Evolutionary conservation across 2,113 vertebrate species (phyloP).

Genomic region (Dasyprocta punctata): DNA sequence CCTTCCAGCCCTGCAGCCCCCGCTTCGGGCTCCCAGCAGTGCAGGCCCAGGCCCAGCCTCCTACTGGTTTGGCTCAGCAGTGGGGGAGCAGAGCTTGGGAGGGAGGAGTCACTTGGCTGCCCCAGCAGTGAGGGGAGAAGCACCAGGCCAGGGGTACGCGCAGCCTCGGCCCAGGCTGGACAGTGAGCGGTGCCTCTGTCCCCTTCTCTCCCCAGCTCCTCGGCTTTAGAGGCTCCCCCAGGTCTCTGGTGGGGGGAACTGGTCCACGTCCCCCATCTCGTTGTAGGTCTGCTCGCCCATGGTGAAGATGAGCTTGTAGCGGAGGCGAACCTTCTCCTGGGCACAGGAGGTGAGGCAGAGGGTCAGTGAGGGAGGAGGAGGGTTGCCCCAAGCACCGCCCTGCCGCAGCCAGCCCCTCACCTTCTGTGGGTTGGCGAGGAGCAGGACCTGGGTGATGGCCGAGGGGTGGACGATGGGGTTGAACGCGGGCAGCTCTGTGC

Average conservation of each 20-base stretch:
- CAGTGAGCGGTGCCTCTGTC: background rate
- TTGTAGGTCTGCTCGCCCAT: conserved; percentile 93
- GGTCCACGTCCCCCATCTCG: conserved; percentile 96
- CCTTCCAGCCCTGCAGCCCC: background rate
- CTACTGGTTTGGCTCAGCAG: conserved; percentile 57
- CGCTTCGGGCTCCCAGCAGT: background rate
- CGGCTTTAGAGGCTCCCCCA: conserved; percentile 93
- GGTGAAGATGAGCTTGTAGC: conserved; percentile 96
- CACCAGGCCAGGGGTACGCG: conserved; percentile 48
- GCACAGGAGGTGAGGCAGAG: background rate
- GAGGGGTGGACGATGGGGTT: conserved; percentile 96
- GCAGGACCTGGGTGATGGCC: conserved; percentile 96
- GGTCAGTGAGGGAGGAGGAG: background rate
- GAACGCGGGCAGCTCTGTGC: conserved; percentile 94
- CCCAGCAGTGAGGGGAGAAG: conserved; percentile 61
- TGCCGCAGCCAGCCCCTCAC: conserved; percentile 75
- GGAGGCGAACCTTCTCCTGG: conserved; percentile 97
- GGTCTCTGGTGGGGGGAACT: conserved; percentile 94
- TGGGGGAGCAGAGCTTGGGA: background rate
- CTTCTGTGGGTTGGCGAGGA: conserved; percentile 97
- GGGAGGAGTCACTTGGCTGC: conserved; percentile 29
- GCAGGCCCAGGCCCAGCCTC: conserved; percentile 51
- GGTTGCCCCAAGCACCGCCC: background rate
- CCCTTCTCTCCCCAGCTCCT: conserved; percentile 54
- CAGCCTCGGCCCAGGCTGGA: conserved; percentile 27